Conservation (phyloP, 2,888 invertebrate genomes). For the Polyploca ridens region DNA sequence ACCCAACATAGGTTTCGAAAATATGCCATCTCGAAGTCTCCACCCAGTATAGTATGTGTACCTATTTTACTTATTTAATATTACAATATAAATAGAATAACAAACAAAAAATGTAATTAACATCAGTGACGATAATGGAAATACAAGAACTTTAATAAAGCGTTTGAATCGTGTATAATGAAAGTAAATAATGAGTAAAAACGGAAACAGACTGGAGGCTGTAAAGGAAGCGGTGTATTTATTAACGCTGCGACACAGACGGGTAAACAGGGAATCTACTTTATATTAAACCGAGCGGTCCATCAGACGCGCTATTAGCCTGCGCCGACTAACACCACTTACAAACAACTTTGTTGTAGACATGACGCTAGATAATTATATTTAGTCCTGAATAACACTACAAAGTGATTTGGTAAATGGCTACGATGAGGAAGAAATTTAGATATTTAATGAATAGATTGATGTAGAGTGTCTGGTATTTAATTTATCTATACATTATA, state of each 20-base stretch:
- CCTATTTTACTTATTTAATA: no score
- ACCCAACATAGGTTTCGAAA: no score
- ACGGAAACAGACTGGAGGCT: conserved; percentile 52
- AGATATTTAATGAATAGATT: background rate
- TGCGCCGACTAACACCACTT: conserved; percentile 33
- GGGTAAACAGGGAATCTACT: conserved; percentile 72
- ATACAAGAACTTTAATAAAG: conserved; percentile 13
- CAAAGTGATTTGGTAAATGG: background rate
- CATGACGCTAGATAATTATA: conserved; percentile 21
- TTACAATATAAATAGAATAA: background rate
- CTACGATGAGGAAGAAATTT: background rate
- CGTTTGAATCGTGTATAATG: conserved; percentile 48
- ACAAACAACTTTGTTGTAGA: conserved; percentile 26
- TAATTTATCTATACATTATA: background rate
- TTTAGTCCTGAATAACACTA: conserved; percentile 5
- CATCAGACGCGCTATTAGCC: conserved; percentile 66
- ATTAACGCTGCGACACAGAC: conserved; percentile 71
- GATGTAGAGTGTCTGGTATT: background rate
- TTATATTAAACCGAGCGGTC: conserved; percentile 74
- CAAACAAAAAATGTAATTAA: background rate
- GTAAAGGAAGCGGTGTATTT: conserved; percentile 67
- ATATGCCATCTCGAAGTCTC: no score
- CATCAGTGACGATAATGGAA: conserved; percentile 3
- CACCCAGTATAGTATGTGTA: no score
- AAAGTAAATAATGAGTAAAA: conserved; percentile 64